Evolutionary conservation across 2,888 invertebrate species (phyloP), one percentile per base, ranked within the genome.

Genomic region (Pogonocherus hispidulus): DNA sequence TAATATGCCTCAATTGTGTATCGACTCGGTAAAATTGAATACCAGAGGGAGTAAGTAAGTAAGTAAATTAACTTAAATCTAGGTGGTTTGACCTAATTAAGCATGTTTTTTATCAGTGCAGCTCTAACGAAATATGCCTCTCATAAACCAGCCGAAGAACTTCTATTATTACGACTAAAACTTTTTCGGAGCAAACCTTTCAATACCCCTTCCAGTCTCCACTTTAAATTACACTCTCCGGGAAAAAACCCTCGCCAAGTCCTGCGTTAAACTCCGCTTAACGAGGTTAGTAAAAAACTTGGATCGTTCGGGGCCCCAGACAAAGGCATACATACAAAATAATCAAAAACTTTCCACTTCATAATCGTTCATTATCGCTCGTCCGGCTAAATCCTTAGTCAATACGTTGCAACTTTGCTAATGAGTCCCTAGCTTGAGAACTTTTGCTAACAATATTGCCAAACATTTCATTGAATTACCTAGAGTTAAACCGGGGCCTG

Each of bases 381-480:
- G 19, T 19, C 41, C 59, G 16, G 47, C 32, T 5, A 57, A 44
- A 22, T 35, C 23, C 44, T 22, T 14, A 57, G 52, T 66, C 55
- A 41, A 63, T 66, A 63, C 52, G 54, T 56, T 46, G 32, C 49
- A 67, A 70, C 60, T 70, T 66, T 37, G 54, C 51, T 70, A 70
- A 70, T 66, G 60, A 70, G 54, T 57, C 70, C 51, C 44, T 35
- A 19, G 19, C 11, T 27, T 23, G 46, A 32, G n/a, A 66, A 69
- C 57, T 66, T 64, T 49, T 8, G 47, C 60, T 60, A 64, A 63
- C 70, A 55, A 59, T 63, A 63, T 49, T 66, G 54, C 66, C 52
- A 52, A 69, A 66, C 69, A 57, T 69, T 67, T 63, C 64, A 67
- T 70, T 63, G 65, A 59, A 69, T 70, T 67, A 64, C 59, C 63